Evolutionary conservation across 2,888 invertebrate genomes (phyloP), one percentile per base, ranked within the genome.

Genomic region (Masnerella sp.): DNA sequence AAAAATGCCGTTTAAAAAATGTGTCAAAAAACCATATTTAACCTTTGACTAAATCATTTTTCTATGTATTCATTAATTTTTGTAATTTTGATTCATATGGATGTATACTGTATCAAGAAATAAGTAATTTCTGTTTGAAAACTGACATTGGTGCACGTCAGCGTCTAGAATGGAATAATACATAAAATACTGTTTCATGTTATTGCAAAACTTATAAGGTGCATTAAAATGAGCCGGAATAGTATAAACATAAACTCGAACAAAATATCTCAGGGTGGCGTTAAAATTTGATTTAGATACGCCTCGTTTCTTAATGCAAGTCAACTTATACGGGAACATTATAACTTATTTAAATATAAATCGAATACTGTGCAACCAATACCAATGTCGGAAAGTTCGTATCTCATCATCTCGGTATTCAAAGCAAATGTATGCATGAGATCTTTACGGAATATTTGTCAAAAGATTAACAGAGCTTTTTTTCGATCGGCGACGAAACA

Each of bases 331-430:
- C 36, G 12, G 34, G 20, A 43, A 45, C 59, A 59, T 61, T 61
- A 56, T 70, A 70, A 70, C 61, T 54, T 70, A 70, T 70, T 70
- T 70, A 62, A 70, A 61, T 70, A 62, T 62, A 70, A 70, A 70
- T 70, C 70, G 62, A 38, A 62, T 58, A 15, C 36, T 12, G 36
- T 17, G 58, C 62, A 49, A 15, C 34, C 61, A 61, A 69, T 69
- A 70, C 28, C 40, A 49, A 62, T 49, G 42, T 49, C 34, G 8
- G 25, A 36, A 56, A 58, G 32, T 70, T 62, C 30, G 42, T 38
- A 28, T 42, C 56, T 62, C 54, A 45, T 49, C 56, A 40, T 52
- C 45, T 8, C 38, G 9, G 30, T 12, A 52, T 61, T 68, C 62
- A 70, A 61, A 56, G 62, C 56, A 54, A 62, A 69, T 62, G 8